Conservation (phyloP, 2,888 invertebrate species). For the Polydesmus complanatus region DNA sequence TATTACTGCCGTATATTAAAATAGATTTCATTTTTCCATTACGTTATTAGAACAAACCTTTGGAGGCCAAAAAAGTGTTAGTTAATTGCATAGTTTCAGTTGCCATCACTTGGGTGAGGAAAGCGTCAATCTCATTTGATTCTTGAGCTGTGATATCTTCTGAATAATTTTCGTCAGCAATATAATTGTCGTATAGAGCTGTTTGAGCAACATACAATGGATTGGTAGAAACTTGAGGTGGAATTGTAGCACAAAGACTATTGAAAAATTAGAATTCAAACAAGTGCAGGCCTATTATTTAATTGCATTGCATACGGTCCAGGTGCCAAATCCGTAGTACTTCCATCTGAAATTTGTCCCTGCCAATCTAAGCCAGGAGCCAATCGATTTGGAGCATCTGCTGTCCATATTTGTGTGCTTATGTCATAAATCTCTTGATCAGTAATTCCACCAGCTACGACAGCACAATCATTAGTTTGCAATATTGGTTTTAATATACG, state of each 20-base stretch:
- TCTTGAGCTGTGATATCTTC: conserved; percentile 60
- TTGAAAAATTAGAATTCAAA: not conserved
- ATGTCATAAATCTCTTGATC: conserved; percentile 9
- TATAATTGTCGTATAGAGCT: conserved; percentile 71
- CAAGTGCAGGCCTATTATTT: too few species aligned
- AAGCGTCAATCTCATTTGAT: conserved; percentile 58
- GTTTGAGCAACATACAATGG: conserved; percentile 56
- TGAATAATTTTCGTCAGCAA: conserved; percentile 53
- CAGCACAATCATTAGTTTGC: too few species aligned
- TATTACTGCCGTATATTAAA: not conserved
- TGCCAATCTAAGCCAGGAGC: conserved; percentile 37
- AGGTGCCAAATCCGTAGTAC: conserved; percentile 55
- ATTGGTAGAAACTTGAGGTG: conserved; percentile 29
- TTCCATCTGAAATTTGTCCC: conserved; percentile 54
- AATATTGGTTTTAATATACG: too few species aligned
- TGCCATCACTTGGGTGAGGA: conserved; percentile 60
- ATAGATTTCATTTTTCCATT: not conserved
- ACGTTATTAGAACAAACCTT: conserved; percentile 36
- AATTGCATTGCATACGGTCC: conserved; percentile 64
- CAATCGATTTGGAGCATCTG: conserved; percentile 4
- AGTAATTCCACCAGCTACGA: not conserved
- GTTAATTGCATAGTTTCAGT: conserved; percentile 60
- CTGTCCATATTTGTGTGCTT: conserved; percentile 6
- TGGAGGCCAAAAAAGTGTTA: conserved; percentile 48
- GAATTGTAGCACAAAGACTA: conserved; percentile 52